Evolutionary conservation across 1,140 invertebrate species (phyloP), one percentile per base, ranked within the genome.

Genomic region (Drosophila neocordata): DNA sequence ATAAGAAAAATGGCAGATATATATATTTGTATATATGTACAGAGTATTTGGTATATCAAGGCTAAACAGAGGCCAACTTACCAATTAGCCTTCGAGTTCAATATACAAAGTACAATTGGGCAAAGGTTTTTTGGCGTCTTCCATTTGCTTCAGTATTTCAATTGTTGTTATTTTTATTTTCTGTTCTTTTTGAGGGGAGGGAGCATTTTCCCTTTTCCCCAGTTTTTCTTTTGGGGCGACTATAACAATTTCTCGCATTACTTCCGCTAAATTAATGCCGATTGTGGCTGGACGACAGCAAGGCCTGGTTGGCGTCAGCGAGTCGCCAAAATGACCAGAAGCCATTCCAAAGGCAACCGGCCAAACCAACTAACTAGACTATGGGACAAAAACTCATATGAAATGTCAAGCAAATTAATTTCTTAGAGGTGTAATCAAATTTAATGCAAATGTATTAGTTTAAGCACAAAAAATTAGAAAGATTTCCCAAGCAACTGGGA

Each of bases 191-290:
- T 20, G 27, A 31, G 27, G 27, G 27, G 27, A 4, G 24, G 31
- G 7, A 13, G 24, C 7, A 22, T 67, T 63, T 37, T 55, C 12
- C 24, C 13, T 37, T 27, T 35, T 52, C 44, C 52, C 13, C 13
- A 64, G 15, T 48, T 44, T 38, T n/a, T 13, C 60, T 27, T 48
- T 44, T 38, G 20, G 11, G 15, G n/a, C 24, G 18, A 66, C 27
- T 85, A 74, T 74, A 72, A 78, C 77, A 90, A 90, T 87, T 90
- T 90, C 74, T 90, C 88, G 87, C 87, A 82, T 90, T 90, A 90
- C 77, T 90, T 90, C 79, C 88, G 82, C 82, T 90, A 90, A 90
- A 90, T 90, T 90, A 90, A 89, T 90, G 78, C 77, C 73, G 88
- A 90, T 89, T 90, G 87, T 77, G 82, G 85, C 74, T 71, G 79